Evolutionary conservation across 2,113 vertebrate genomes (phyloP).

Genomic region (Elephantulus edwardii): DNA sequence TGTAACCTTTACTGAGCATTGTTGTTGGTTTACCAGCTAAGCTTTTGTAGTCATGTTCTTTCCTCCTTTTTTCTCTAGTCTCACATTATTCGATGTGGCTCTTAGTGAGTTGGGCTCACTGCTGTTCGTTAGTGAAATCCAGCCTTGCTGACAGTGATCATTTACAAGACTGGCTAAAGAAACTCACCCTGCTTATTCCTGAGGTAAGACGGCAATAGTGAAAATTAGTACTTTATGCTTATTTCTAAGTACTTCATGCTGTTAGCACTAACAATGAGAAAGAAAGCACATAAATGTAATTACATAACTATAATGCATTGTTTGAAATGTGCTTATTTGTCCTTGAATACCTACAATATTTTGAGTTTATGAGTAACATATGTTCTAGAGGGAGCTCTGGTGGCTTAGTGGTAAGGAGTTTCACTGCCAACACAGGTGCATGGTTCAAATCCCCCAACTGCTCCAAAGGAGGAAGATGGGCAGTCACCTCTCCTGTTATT

Average conservation of each 20-base stretch:
- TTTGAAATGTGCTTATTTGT: neutral
- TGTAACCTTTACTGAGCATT: neutral
- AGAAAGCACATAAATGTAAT: neutral
- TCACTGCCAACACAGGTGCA: too few relatives aligned
- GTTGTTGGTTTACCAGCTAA: neutral
- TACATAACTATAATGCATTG: neutral
- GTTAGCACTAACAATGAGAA: neutral
- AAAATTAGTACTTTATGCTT: neutral
- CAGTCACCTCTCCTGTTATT: too few relatives aligned
- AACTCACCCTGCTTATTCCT: slow-evolving; percentile 96
- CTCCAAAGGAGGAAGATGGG: too few relatives aligned
- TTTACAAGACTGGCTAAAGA: slow-evolving; percentile 98
- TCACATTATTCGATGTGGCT: slow-evolving; percentile 99
- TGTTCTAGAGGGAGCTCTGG: too few relatives aligned
- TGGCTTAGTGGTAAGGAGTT: too few relatives aligned
- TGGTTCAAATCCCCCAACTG: too few relatives aligned
- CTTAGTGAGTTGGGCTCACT: slow-evolving; percentile 98
- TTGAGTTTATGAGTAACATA: neutral
- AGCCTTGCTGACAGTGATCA: slow-evolving; percentile 97
- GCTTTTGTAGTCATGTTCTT: neutral
- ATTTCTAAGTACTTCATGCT: slow-evolving; percentile 11
- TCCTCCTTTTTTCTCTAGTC: slow-evolving; percentile 84
- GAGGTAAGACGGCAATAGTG: slow-evolving; percentile 87
- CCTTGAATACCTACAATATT: neutral
- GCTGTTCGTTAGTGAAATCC: slow-evolving; percentile 96